phyloP scores from a whole-genome alignment of 1,140 invertebrate genomes.

The Dysdera silvatica region DNA sequence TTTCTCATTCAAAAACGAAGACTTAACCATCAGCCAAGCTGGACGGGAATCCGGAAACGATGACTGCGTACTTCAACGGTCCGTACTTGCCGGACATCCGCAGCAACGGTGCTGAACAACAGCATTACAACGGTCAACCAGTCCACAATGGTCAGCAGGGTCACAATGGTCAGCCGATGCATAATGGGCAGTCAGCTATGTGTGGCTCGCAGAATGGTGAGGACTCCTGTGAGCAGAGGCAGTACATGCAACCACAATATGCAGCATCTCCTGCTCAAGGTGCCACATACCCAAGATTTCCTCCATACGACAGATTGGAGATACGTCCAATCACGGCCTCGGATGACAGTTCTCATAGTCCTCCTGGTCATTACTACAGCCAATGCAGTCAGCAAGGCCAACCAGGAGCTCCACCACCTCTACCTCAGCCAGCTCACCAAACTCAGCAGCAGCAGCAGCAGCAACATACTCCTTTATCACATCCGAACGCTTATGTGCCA shows the following conservation, averaged over 20 bases:
- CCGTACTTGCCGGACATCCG: conserved; percentile 83
- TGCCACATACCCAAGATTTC: conserved; percentile 69
- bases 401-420: conserved; percentile 28
- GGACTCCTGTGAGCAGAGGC: conserved; percentile 52
- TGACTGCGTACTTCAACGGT: conserved; percentile 80
- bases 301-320: conserved; percentile 83
- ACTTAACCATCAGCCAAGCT: no score
- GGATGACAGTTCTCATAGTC: conserved; percentile 30
- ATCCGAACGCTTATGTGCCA: conserved; percentile 29
- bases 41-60: no score
- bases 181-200: no score
- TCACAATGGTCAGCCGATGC: no score
- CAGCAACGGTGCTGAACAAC: no score
- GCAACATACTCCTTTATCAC: conserved; percentile 21
- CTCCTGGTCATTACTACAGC: conserved; percentile 41
- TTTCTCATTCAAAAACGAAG: no score
- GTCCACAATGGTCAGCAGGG: no score
- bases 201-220: conserved; percentile 53
- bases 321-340: conserved; percentile 61
- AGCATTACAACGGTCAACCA: conserved; percentile 17
- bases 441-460: conserved; percentile 15
- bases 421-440: conserved; percentile 30
- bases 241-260: conserved; percentile 45
- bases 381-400: conserved; percentile 34
- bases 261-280: conserved; percentile 26